Evolutionary conservation across 2,888 invertebrate species (phyloP).

Genomic region (Galerucella pusilla): DNA sequence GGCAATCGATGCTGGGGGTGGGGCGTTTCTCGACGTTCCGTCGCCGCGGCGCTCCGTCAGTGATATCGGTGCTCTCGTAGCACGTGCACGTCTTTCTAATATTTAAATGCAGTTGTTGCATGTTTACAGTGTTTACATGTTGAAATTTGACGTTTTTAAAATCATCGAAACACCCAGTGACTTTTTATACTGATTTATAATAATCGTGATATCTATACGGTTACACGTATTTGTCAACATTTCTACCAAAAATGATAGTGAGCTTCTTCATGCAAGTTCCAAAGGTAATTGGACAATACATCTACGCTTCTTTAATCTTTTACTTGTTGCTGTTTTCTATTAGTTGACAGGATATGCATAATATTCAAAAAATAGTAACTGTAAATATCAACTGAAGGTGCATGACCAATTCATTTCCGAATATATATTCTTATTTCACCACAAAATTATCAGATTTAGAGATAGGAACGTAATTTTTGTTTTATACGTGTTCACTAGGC

Average conservation of each 20-base stretch:
- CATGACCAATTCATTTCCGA: not conserved
- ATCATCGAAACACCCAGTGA: conserved; percentile 14
- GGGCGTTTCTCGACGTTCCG: conserved; percentile 45
- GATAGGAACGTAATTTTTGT: not conserved
- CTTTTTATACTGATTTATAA: not conserved
- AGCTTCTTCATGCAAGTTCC: conserved; percentile 47
- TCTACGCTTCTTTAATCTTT: not conserved
- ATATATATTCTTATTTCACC: not conserved
- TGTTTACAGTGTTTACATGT: conserved; percentile 45
- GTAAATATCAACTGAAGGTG: not conserved
- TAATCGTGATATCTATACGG: conserved; percentile 9
- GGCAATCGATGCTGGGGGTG: conserved; percentile 53
- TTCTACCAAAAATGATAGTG: conserved; percentile 48
- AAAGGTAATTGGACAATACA: conserved; percentile 45
- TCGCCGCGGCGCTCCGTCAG: conserved; percentile 58
- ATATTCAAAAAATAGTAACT: not conserved
- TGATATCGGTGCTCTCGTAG: conserved; percentile 59
- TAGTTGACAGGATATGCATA: not conserved
- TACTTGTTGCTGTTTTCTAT: conserved; percentile 2
- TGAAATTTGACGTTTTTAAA: conserved; percentile 27
- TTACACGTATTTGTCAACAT: conserved; percentile 45
- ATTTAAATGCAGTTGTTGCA: conserved; percentile 38
- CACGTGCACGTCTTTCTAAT: conserved; percentile 57
- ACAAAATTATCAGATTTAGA: conserved; percentile 1
- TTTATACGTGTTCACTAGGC: not conserved